These are phyloP conservation scores for Rynchops niger DNA, from an alignment of 2,113 vertebrate genomes.

Conservation along the genomic window DNA sequence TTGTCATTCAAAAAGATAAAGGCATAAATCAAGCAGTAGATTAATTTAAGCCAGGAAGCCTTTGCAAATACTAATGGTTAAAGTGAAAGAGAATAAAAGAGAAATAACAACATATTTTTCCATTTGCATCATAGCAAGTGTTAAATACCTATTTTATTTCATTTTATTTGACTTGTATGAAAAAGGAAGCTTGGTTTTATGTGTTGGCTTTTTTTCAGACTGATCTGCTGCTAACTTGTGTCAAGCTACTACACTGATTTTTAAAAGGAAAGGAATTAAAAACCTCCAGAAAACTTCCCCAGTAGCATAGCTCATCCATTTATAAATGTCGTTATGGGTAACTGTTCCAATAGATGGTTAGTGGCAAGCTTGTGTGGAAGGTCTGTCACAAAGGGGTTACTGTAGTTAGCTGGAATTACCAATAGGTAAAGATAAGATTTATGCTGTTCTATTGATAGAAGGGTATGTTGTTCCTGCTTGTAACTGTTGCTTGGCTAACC, in stretches of 20 bases:
- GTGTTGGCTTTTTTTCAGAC: background rate
- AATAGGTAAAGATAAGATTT: background rate
- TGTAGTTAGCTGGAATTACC: background rate
- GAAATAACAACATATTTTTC: background rate
- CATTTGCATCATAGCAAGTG: background rate
- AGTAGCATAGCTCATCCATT: background rate
- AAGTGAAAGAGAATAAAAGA: background rate
- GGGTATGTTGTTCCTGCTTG: background rate
- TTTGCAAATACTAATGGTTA: background rate
- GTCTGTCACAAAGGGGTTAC: background rate
- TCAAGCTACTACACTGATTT: background rate
- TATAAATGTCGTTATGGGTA: background rate
- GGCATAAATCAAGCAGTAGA: background rate
- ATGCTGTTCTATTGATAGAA: background rate
- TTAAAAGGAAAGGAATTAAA: background rate
- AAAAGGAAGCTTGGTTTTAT: background rate
- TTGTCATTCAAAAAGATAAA: background rate
- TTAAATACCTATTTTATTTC: background rate
- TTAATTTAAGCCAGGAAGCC: background rate
- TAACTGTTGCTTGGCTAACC: background rate
- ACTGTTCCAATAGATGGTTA: background rate
- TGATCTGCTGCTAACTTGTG: background rate
- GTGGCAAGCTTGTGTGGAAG: background rate
- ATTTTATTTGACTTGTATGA: background rate
- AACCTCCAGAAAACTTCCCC: background rate